These are phyloP conservation scores for Brachyopa scutellaris DNA, from an alignment of 2,888 invertebrate genomes.

Conservation along the genomic window DNA sequence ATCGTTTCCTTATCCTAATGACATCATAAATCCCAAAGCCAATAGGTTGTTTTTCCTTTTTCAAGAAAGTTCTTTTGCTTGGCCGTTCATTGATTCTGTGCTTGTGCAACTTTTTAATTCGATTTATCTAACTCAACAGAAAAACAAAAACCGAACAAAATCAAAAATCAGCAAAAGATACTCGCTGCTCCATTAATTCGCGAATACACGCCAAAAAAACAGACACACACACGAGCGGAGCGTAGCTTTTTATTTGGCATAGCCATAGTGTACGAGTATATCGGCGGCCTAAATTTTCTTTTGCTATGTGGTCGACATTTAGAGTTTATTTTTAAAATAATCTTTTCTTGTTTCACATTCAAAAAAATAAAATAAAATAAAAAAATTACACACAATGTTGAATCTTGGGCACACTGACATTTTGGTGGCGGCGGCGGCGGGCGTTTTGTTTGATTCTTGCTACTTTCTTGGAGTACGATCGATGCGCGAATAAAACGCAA, in stretches of 20 bases:
- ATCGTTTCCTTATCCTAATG: constrained; percentile 30
- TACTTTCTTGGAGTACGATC: neutral
- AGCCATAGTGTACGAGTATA: constrained; percentile 12
- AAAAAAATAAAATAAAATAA: too few species aligned
- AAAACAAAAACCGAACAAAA: too few species aligned
- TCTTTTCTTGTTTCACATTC: constrained; percentile 68
- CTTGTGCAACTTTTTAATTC: constrained; percentile 24
- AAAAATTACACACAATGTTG: constrained; percentile 35
- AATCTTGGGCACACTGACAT: constrained; percentile 61
- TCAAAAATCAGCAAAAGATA: constrained; percentile 27
- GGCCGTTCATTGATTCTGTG: neutral
- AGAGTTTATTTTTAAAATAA: constrained; percentile 72
- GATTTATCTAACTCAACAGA: constrained; percentile 16
- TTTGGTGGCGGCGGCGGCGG: constrained; percentile 28
- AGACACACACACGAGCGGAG: constrained; percentile 5
- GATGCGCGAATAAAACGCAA: constrained; percentile 10
- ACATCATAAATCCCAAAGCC: constrained; percentile 40
- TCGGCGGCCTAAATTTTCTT: constrained; percentile 65
- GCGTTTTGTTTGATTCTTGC: constrained; percentile 17
- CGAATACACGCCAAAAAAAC: constrained; percentile 57
- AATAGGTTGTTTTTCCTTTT: constrained; percentile 13
- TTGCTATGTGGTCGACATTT: constrained; percentile 67
- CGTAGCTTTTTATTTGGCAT: constrained; percentile 55
- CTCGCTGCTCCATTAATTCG: constrained; percentile 51
- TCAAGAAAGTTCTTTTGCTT: neutral